These are phyloP conservation scores for Dynastes maya DNA, from an alignment of 2,888 invertebrate species.

Conservation along the genomic window DNA sequence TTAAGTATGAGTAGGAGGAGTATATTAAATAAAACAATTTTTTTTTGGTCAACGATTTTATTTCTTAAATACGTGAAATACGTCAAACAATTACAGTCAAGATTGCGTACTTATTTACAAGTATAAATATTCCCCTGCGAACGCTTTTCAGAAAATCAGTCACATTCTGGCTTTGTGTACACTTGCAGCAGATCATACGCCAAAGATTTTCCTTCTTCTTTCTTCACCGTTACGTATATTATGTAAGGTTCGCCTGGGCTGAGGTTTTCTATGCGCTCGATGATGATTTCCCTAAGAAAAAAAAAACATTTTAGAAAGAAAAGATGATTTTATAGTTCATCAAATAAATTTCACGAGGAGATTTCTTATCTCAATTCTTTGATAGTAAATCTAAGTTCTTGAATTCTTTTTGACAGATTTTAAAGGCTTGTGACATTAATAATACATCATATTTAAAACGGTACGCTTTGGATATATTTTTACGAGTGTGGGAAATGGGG, in stretches of 20 bases:
- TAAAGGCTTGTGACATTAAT: too few species aligned
- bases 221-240: constrained; percentile 74
- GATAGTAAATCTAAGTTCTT: too few species aligned
- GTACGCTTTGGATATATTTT: too few species aligned
- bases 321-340: too few species aligned
- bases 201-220: constrained; percentile 73
- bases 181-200: constrained; percentile 75
- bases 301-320: constrained; percentile 43
- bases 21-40: not conserved
- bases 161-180: constrained; percentile 64
- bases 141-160: constrained; percentile 16
- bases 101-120: constrained; percentile 18
- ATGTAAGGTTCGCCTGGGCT: constrained; percentile 73
- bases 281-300: constrained; percentile 71
- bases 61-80: constrained; percentile 14
- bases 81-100: constrained; percentile 11
- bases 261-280: constrained; percentile 71
- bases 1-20: too few species aligned
- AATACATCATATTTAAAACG: too few species aligned
- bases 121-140: constrained; percentile 4
- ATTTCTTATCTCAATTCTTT: too few species aligned
- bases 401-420: too few species aligned
- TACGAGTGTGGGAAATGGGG: too few species aligned
- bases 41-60: constrained; percentile 20
- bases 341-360: too few species aligned